A percentile compares a stretch with the other conserved stretches of the same genome.
These are phyloP conservation scores for Coleophora deauratella DNA, from an alignment of 2,888 invertebrate genomes.

Conservation along the genomic window DNA sequence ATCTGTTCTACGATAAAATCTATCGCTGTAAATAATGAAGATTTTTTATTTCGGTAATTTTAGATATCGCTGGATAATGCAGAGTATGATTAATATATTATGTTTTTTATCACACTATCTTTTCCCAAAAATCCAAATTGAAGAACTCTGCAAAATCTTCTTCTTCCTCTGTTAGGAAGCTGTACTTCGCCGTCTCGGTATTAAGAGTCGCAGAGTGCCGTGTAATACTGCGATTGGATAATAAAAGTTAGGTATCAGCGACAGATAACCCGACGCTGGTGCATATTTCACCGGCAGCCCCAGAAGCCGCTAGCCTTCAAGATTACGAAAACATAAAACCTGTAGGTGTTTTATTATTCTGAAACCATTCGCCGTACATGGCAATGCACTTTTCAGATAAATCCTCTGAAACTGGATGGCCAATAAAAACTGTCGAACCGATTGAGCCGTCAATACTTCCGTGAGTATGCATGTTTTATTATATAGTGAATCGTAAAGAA, in stretches of 20 bases:
- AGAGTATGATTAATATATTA: no score
- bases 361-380: constrained; percentile 41
- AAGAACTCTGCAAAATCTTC: no score
- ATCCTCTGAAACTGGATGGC: constrained; percentile 27
- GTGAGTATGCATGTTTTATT: constrained; percentile 16
- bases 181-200: no score
- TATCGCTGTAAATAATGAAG: no score
- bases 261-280: not conserved
- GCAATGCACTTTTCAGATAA: constrained; percentile 53
- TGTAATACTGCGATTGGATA: no score
- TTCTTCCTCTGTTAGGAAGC: no score
- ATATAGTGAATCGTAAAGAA: constrained; percentile 9
- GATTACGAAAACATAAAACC: constrained; percentile 40
- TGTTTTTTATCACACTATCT: no score
- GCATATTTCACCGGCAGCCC: constrained; percentile 11
- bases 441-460: constrained; percentile 27
- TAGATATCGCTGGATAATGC: no score
- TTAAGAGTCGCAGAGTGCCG: no score
- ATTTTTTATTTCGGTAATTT: no score
- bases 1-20: no score
- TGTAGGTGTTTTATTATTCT: constrained; percentile 53
- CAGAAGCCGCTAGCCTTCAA: constrained; percentile 12
- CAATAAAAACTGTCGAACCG: constrained; percentile 52
- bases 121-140: no score
- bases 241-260: not conserved